A percentile compares a stretch with the other conserved stretches of the same genome.
Conservation (phyloP, 2,888 invertebrate species). For the Coleophora flavipennella region DNA sequence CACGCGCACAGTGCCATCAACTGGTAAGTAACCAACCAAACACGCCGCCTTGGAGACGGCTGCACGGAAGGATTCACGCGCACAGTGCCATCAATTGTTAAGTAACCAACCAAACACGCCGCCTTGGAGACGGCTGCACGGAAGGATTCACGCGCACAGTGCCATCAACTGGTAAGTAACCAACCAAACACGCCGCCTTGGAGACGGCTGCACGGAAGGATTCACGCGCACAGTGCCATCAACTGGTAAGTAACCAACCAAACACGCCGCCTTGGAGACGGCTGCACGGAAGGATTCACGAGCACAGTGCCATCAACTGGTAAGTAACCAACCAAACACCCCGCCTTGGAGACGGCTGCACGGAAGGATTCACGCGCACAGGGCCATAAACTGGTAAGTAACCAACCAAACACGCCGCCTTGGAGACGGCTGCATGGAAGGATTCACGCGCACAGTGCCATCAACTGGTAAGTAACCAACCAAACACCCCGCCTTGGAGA, state of each 20-base stretch:
- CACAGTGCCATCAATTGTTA: constrained; percentile 80
- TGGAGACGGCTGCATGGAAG: constrained; percentile 75
- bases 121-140: constrained; percentile 75
- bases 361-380: constrained; percentile 77
- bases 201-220: constrained; percentile 76
- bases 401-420: constrained; percentile 71
- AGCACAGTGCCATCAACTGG: constrained; percentile 80
- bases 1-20: constrained; percentile 78
- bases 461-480: background rate
- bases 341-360: constrained; percentile 75
- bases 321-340: constrained; percentile 72
- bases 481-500: constrained; percentile 76
- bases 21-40: constrained; percentile 79
- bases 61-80: constrained; percentile 75
- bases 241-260: constrained; percentile 75
- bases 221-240: constrained; percentile 77
- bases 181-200: constrained; percentile 75
- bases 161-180: constrained; percentile 79
- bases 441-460: constrained; percentile 76
- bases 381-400: constrained; percentile 30
- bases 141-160: constrained; percentile 77
- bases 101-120: constrained; percentile 76
- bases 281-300: constrained; percentile 77
- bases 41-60: constrained; percentile 76
- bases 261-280: constrained; percentile 75